Base-by-base conservation (phyloP, 2,888 invertebrate genomes). In the Cephus pygmeus region DNA sequence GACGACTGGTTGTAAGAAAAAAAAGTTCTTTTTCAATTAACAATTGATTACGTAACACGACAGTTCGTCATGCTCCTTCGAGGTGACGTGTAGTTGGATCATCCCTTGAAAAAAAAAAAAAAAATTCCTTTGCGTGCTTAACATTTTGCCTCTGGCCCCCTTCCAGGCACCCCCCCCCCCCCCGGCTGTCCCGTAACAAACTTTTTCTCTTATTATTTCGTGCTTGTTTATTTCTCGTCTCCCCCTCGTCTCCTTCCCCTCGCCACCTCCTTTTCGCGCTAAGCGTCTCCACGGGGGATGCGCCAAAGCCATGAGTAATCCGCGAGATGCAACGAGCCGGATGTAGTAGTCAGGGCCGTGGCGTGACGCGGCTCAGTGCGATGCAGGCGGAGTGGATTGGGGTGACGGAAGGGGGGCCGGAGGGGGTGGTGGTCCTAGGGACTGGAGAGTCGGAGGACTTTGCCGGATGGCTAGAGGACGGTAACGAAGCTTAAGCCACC, bases 401-500 rank as follows among this genome's bases (percentile, higher is more conserved):
- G 40, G 15, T 40, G 40, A 15, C 40, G 4, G 40, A 36, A 34
- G 33, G 33, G 33, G 33, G 33, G 33, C 3, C 33, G 33, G 33
- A 33, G 34, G 12, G 12, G 35, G 35, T 0, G 23, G 40, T 23
- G 23, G 40, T 56, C 6, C 40, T 56, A 23, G 40, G 23, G 40
- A 23, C 6, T 56, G 23, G 15, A 56, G 40, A 56, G 40, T 56
- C 40, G 40, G 23, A 69, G 23, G 33, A 76, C 15, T 68, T 69
- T 23, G 34, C 75, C 31, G 23, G 23, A 75, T 30, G 23, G 34
- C 73, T 73, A 31, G 69, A 76, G 69, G 75, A 79, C 83, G 83
- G 86, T 87, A 87, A 87, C 87, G 88, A 88, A 86, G 85, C 87
- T 87, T 87, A 88, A 87, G 86, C 86, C 84, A 83, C 84, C 88